A percentile compares a stretch with the other conserved stretches of the same genome.
phyloP scores from a whole-genome alignment of 2,797 vertebrate genomes.

The Myiotriccus ornatus region DNA sequence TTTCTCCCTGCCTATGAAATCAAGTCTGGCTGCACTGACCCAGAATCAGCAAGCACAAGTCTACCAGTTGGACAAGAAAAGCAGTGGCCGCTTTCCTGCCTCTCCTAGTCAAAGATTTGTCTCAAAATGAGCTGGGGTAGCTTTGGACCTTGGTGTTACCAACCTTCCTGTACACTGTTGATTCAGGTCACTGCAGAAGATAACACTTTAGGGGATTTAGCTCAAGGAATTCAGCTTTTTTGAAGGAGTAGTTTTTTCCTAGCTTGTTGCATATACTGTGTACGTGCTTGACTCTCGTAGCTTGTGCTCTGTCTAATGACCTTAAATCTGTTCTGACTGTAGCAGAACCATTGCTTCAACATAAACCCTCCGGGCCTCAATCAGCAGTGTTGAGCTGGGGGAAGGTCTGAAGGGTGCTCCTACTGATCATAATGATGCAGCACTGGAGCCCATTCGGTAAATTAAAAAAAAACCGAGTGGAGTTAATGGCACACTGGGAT shows the following conservation, averaged over 20 bases:
- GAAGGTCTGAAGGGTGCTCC: not conserved
- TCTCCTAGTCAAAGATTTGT: not conserved
- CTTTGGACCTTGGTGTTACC: not conserved
- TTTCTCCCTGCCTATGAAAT: slow-evolving; percentile 36
- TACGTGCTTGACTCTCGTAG: accelerated
- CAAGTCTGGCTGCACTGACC: slow-evolving; percentile 15
- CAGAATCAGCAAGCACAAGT: not conserved
- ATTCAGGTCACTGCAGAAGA: not conserved
- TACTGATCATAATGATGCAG: not conserved
- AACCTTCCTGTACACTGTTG: not conserved
- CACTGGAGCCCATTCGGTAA: not conserved
- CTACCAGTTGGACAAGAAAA: not conserved
- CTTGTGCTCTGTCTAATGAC: not conserved
- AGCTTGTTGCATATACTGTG: not conserved
- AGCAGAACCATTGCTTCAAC: not conserved
- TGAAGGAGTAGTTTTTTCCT: not conserved
- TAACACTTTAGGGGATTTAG: not conserved
- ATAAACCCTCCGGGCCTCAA: not conserved
- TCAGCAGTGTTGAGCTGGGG: not conserved
- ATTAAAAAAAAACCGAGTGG: not conserved
- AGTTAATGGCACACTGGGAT: not conserved
- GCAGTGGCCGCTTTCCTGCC: not conserved
- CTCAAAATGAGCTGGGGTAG: not conserved
- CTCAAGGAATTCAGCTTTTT: not conserved
- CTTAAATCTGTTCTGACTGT: not conserved